phyloP scores from a whole-genome alignment of 1,140 invertebrate genomes.

The Bombyx mori region ASM3026992v2 NC_085109.1:2868001-2868500 shows the following conservation, averaged over 20 bases:
- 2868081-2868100: slow-evolving; percentile 1
- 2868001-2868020: slow-evolving; percentile 11
- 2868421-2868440: slow-evolving; percentile 99
- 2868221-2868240: slow-evolving; percentile 94
- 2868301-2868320: slow-evolving; percentile 97
- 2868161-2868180: slow-evolving; percentile 62
- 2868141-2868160: slow-evolving; percentile 32
- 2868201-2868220: slow-evolving; percentile 20
- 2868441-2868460: slow-evolving; percentile 99
- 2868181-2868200: slow-evolving; percentile 12
- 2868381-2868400: slow-evolving; percentile 96
- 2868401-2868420: slow-evolving; percentile 97
- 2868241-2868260: slow-evolving; percentile 98
- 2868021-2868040: too few species aligned
- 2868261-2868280: slow-evolving; percentile 99
- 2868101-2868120: slow-evolving; percentile 24
- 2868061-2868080: too few species aligned
- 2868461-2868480: slow-evolving; percentile 97
- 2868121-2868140: slow-evolving; percentile 1
- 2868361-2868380: slow-evolving; percentile 97
- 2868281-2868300: slow-evolving; percentile 98
- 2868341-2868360: slow-evolving; percentile 98
- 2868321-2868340: slow-evolving; percentile 97
- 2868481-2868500: slow-evolving; percentile 97
- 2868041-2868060: too few species aligned